Percentiles rank a stretch among this genome's conserved stretches.
Evolutionary conservation across 2,797 vertebrate genomes (phyloP).

Genomic region (Artibeus jamaicensis): DNA sequence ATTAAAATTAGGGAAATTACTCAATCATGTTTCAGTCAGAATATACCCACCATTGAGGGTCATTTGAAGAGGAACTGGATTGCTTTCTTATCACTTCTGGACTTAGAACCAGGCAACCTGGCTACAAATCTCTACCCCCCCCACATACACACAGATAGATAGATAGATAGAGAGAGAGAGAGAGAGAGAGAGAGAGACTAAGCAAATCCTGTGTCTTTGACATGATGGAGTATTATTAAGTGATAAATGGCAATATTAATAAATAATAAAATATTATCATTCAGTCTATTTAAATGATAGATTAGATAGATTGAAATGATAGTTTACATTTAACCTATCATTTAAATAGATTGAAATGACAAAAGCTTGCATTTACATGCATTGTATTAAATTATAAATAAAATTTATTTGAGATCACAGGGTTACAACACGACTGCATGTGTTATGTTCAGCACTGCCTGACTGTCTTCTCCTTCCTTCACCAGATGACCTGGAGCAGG

Average conservation of each 20-base stretch:
- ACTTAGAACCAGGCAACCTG: background rate
- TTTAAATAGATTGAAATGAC: background rate
- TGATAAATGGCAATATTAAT: background rate
- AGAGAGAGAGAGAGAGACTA: background rate
- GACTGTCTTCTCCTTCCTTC: background rate
- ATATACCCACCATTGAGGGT: background rate
- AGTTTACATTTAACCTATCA: no score
- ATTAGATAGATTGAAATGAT: no score
- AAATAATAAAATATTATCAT: no score
- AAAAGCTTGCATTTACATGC: background rate
- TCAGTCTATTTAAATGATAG: no score
- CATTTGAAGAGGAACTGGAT: background rate
- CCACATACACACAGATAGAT: no score
- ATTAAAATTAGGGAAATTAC: constrained; percentile 24
- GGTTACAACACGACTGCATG: background rate
- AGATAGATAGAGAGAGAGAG: no score
- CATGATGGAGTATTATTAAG: background rate
- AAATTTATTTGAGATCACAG: background rate
- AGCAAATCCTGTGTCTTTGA: background rate
- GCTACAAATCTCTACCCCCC: background rate
- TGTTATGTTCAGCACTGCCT: no score
- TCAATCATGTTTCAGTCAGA: background rate
- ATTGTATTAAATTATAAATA: background rate
- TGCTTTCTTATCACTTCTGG: background rate
- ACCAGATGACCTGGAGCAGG: background rate